These are phyloP conservation scores for Pseudolaguvia tuberculata DNA, from an alignment of 2,113 vertebrate species.

Conservation along the genomic window DNA sequence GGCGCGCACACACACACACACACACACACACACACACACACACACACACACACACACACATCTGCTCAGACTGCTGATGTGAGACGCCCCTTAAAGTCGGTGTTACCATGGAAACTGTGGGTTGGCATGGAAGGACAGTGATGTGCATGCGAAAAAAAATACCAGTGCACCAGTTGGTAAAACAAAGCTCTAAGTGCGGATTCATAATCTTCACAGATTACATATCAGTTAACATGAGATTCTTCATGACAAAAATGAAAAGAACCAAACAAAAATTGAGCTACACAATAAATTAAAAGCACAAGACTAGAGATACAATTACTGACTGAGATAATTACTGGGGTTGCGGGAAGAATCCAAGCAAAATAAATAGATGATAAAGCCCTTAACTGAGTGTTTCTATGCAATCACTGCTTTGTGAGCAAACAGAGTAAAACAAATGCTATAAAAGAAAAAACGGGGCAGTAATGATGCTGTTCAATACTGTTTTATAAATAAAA, in stretches of 20 bases:
- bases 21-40: conserved; percentile 54
- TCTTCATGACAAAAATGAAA: conserved; percentile 2
- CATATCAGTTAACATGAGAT: conserved; percentile 24
- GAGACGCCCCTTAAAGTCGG: conserved; percentile 72
- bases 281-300: background rate
- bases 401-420: conserved; percentile 12
- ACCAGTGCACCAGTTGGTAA: conserved; percentile 35
- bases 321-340: conserved; percentile 29
- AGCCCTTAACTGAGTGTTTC: conserved; percentile 28
- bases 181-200: conserved; percentile 4
- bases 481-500: too few species aligned
- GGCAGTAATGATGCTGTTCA: background rate
- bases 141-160: conserved; percentile 37
- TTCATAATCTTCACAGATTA: conserved; percentile 26
- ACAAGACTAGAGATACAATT: background rate
- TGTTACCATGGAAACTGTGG: conserved; percentile 81
- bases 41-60: conserved; percentile 57
- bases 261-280: background rate
- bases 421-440: conserved; percentile 20
- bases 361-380: conserved; percentile 35
- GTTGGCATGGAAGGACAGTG: conserved; percentile 57
- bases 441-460: background rate
- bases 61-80: conserved; percentile 62
- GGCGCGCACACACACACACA: conserved; percentile 61
- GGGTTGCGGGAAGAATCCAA: background rate